Evolutionary conservation across 2,797 vertebrate species (phyloP), one percentile per base, ranked within the genome.

Genomic region (Acrocephalus scirpaceus): DNA sequence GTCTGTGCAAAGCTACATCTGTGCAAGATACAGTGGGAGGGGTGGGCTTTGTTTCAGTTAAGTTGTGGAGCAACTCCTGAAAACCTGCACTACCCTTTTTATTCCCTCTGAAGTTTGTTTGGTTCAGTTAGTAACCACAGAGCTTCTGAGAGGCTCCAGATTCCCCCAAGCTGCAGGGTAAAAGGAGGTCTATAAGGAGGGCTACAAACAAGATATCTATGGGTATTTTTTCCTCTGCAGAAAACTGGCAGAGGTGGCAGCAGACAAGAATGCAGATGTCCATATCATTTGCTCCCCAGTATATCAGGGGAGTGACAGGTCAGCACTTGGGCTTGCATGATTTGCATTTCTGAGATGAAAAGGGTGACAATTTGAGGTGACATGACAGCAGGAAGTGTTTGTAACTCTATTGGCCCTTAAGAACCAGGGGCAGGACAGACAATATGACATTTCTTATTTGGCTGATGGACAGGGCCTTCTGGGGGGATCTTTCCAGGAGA

Each of bases 241-340:
- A 26, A 85, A 82, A 58, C 42, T 58, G 81, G 86, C 75, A 88
- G 86, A 86, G 65, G 72, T 14, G 2, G 65, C 34, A 83, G 75
- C 92, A 96, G 92, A 75, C 64, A 86, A 57, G 78, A 89, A 94
- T 95, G 86, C 90, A 93, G 90, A 91, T 96, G 84, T 93, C 95
- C 19, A 2, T 94, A 92, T 88, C n/a, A 87, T 93, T 96, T 94
- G 71, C 81, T 96, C 45, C n/a, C 76, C 47, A 26, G 81, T 90
- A 93, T 88, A 90, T 92, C 71, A 91, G 26, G 58, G 80, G 50
- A 82, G 74, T 93, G 95, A 96, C 94, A 97, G 82, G 86, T 83
- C 67, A 88, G 74, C 77, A 80, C 65, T 85, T 79, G 29, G 73
- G 58, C 81, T 87, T 93, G 78, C 61, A 76, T 40, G 73, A 95